Evolutionary conservation across 2,888 invertebrate genomes (phyloP).

Genomic region (Ormyrus nitidulus): DNA sequence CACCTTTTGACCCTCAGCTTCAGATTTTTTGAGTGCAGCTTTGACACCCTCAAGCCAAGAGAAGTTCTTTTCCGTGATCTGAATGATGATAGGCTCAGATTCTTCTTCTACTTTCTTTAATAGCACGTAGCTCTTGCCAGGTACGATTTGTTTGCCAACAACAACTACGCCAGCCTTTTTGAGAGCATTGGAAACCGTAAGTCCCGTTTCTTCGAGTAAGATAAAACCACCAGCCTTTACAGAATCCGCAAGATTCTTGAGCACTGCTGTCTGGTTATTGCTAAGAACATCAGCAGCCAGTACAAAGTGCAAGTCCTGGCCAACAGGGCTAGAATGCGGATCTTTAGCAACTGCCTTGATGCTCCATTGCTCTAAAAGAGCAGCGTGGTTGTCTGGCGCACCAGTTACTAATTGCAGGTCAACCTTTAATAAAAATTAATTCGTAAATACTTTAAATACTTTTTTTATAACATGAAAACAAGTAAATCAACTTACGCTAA

Average conservation of each 20-base stretch:
- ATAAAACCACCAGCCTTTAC: constrained; percentile 84
- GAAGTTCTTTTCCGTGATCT: constrained; percentile 83
- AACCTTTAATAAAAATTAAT: constrained; percentile 67
- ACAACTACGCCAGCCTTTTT: constrained; percentile 76
- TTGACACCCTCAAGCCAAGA: constrained; percentile 90
- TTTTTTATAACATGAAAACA: background rate
- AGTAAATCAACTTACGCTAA: constrained; percentile 73
- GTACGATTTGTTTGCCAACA: constrained; percentile 81
- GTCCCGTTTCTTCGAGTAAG: constrained; percentile 82
- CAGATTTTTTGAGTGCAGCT: constrained; percentile 82
- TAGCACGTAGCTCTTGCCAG: constrained; percentile 81
- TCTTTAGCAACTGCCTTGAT: constrained; percentile 83
- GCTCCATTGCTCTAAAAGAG: constrained; percentile 79
- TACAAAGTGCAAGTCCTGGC: constrained; percentile 83
- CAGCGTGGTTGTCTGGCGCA: constrained; percentile 77
- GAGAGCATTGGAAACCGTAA: constrained; percentile 62
- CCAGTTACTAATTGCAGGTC: constrained; percentile 80
- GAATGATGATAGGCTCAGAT: constrained; percentile 77
- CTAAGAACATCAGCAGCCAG: constrained; percentile 82
- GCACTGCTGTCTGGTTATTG: constrained; percentile 76
- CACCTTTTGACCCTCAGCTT: constrained; percentile 79
- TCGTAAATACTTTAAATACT: constrained; percentile 18
- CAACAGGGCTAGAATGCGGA: constrained; percentile 78
- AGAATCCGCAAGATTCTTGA: constrained; percentile 80
- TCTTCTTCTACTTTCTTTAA: constrained; percentile 78